Conservation (phyloP, 2,113 vertebrate species). For the Parotia lawesii region DNA sequence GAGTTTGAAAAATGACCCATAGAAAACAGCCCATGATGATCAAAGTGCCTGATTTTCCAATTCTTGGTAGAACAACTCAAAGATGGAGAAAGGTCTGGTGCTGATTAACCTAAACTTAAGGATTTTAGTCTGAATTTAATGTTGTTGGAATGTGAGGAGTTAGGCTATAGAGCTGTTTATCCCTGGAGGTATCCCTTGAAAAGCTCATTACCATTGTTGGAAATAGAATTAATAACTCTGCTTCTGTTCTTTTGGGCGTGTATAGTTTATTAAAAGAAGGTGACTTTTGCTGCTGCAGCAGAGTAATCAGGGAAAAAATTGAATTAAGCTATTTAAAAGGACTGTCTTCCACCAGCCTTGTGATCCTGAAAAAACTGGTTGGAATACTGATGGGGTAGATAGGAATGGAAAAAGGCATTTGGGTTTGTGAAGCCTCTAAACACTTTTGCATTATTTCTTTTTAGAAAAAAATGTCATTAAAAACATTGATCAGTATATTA, state of each 20-base stretch:
- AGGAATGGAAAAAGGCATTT: background rate
- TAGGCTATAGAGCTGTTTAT: conserved; percentile 14
- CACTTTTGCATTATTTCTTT: background rate
- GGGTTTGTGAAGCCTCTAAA: background rate
- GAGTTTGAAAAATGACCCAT: background rate
- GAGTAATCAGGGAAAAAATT: background rate
- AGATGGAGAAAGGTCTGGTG: background rate
- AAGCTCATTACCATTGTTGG: conserved; percentile 38
- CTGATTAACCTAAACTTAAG: conserved; percentile 34
- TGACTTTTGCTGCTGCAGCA: background rate
- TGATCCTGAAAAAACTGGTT: background rate
- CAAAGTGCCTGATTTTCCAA: background rate
- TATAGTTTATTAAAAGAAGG: conserved; percentile 28
- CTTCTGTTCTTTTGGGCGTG: background rate
- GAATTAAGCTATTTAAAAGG: background rate
- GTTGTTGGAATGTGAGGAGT: background rate
- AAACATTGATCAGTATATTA: background rate
- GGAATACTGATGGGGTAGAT: background rate
- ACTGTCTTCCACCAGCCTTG: background rate
- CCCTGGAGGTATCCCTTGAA: conserved; percentile 33
- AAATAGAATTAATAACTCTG: background rate
- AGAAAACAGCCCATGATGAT: background rate
- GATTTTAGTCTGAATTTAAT: background rate
- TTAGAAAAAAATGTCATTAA: background rate
- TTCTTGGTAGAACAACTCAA: background rate